Evolutionary conservation across 2,797 vertebrate species (phyloP), one percentile per base, ranked within the genome.

Genomic region (Sebastes hopkinsi): DNA sequence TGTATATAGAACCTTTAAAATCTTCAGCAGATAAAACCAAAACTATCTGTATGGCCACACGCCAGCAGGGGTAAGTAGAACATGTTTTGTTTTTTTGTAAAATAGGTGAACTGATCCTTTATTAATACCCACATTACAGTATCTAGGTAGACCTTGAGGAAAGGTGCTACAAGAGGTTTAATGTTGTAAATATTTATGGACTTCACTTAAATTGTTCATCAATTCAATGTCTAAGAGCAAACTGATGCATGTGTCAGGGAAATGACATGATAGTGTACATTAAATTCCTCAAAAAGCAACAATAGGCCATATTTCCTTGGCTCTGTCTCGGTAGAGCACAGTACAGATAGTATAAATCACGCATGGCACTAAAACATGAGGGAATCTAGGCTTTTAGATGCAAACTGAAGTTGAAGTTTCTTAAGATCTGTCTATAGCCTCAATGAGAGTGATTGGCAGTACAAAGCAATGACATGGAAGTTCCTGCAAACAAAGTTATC

Each of bases 311-410:
- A 9, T 27, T 34, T 52, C 55, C 68, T 54, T 18, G 18, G 56
- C 36, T 66, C 10, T 56, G 25, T 64, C n/a, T 67, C 25, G 1
- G 18, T 29, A 22, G 30, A 36, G 27, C 14, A 34, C 4, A 23
- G 69, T 64, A 64, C 11, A 54, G 8, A 42, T 42, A 14, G 38
- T 42, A 42, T 42, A 42, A 42, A 42, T 42, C 14, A 60, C 4
- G 12, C 32, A 67, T 78, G 68, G 80, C 78, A 83, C 74, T 67
- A 22, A 46, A 71, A 73, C 42, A 46, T 0, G 8, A 65, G 46
- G 61, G 72, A 80, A 81, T 72, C 46, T 38, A 8, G 8, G 52
- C 55, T 67, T 84, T 74, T 23, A 16, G 55, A 78, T 22, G 18
- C 30, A 71, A 72, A 76, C 8, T 56, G 5, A 30, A 29, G 68